Evolutionary conservation across 2,888 invertebrate genomes (phyloP), one percentile per base, ranked within the genome.

Genomic region (Dermolepida albohirtum): DNA sequence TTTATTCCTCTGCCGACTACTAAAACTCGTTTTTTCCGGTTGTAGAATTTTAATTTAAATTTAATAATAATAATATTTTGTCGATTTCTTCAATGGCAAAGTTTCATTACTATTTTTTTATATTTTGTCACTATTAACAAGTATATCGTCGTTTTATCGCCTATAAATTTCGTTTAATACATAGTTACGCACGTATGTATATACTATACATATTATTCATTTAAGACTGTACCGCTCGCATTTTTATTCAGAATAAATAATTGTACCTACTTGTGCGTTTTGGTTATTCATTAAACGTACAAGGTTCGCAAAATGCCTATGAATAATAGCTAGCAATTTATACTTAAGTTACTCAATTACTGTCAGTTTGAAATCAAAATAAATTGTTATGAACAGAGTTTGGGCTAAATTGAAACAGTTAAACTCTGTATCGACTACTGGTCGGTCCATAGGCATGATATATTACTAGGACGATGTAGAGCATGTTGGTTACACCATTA

Each of bases 391-490:
- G 66, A 69, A 69, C 69, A 66, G 52, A 54, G 62, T 50, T 51
- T 50, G 65, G 57, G 59, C 59, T 71, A 74, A 74, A 74, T 74
- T 72, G 74, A 74, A 74, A 74, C 74, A 72, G 74, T 74, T 74
- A 71, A 74, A 74, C 72, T 71, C 70, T 71, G 68, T 72, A 72
- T 71, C 72, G 73, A 71, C 72, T 73, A 50, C 59, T 59, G 27
- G 54, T 47, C 47, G 66, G 69, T 66, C 69, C 65, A 69, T 44
- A 62, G 71, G 70, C 74, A 74, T 80, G 81, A 81, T 81, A 78
- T 80, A 81, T 80, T 78, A 76, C 76, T 78, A 78, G 80, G 78
- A 78, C 80, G 80, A 79, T 79, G 79, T 78, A 76, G 75, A 79
- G 78, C 79, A 79, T 77, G 79, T 78, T 78, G 78, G 75, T 74